A percentile compares a stretch with the other conserved stretches of the same genome.
Evolutionary conservation across 2,797 vertebrate genomes (phyloP).

Genomic region (Cuniculus paca): DNA sequence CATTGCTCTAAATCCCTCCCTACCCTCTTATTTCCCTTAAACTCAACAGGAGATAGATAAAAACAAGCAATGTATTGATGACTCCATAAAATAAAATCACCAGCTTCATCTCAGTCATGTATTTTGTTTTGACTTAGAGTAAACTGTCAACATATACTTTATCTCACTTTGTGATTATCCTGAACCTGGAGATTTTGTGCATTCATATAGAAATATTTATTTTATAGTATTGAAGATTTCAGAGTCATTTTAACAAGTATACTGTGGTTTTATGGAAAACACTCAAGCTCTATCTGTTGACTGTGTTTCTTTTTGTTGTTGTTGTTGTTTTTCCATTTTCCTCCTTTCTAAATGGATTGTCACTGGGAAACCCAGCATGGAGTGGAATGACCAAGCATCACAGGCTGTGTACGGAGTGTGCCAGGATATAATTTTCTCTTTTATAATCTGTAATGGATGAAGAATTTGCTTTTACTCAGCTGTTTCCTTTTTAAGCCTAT

Average conservation of each 20-base stretch:
- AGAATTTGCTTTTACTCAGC: neutral
- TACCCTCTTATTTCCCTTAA: neutral
- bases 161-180: neutral
- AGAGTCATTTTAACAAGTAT: neutral
- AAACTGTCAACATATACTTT: neutral
- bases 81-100: neutral
- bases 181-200: neutral
- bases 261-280: neutral
- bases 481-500: neutral
- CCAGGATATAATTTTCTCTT: conserved; percentile 16
- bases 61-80: neutral
- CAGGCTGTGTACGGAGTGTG: neutral
- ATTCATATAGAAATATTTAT: neutral
- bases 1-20: neutral
- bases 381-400: neutral
- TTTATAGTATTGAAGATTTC: neutral
- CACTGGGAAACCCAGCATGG: neutral
- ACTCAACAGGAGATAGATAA: neutral
- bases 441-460: neutral
- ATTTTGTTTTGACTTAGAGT: conserved; percentile 27
- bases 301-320: neutral
- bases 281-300: neutral
- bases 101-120: neutral
- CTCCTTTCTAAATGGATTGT: conserved; percentile 13
- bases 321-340: neutral